Percentiles rank a stretch among this genome's conserved stretches.
Conservation (phyloP, 2,888 invertebrate genomes). For the Lutraria lutraria region DNA sequence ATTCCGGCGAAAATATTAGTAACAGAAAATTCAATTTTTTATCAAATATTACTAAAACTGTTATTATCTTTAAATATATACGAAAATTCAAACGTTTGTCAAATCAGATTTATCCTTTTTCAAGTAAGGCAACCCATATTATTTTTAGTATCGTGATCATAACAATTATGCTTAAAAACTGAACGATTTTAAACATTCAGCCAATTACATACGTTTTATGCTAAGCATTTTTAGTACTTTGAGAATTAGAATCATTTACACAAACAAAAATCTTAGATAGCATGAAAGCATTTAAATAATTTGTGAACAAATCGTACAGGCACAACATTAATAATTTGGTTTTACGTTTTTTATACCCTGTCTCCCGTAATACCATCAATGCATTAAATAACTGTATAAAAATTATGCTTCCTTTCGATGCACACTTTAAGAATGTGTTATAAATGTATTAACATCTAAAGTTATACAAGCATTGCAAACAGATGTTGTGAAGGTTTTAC, state of each 20-base stretch:
- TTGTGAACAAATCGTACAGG: constrained; percentile 28
- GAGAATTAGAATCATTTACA: background rate
- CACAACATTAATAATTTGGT: constrained; percentile 60
- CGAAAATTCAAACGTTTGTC: no score
- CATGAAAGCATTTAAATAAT: background rate
- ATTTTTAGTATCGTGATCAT: no score
- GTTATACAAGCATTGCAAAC: constrained; percentile 4
- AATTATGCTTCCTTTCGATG: constrained; percentile 10
- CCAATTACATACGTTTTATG: background rate
- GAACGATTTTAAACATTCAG: no score
- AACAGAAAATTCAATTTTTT: no score
- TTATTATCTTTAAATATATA: no score
- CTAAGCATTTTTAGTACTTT: background rate
- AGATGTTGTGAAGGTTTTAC: background rate
- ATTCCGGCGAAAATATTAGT: no score
- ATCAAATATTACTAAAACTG: no score
- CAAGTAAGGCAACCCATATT: no score
- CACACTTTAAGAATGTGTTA: background rate
- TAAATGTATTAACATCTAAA: constrained; percentile 19
- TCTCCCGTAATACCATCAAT: constrained; percentile 60
- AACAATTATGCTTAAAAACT: no score
- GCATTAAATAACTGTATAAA: background rate
- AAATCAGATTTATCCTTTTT: no score
- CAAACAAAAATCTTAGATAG: background rate
- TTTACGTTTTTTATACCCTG: constrained; percentile 63